Evolutionary conservation across 2,113 vertebrate species (phyloP).

Genomic region (Cynopterus brachyotis): DNA sequence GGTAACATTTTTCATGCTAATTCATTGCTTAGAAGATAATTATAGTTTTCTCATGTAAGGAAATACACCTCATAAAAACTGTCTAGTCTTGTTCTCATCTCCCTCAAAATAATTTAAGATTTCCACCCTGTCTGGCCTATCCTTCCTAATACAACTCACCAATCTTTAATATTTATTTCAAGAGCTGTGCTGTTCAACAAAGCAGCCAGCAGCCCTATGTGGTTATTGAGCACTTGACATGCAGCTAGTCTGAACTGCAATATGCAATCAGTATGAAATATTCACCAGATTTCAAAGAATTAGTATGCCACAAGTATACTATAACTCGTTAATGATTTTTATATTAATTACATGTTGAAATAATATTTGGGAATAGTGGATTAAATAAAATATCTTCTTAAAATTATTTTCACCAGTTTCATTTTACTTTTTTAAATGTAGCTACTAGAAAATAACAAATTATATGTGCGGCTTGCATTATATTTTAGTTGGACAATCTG

Average conservation of each 20-base stretch:
- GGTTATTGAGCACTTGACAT: neutral
- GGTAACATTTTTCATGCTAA: slow-evolving; percentile 69
- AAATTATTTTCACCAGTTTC: neutral
- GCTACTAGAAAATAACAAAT: neutral
- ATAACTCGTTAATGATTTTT: neutral
- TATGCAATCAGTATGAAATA: neutral
- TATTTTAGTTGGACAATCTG: neutral
- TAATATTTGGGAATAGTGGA: neutral
- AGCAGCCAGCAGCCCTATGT: neutral
- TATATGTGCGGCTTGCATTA: neutral
- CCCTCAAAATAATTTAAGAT: slow-evolving; percentile 71
- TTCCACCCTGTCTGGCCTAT: slow-evolving; percentile 78
- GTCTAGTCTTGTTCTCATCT: slow-evolving; percentile 76
- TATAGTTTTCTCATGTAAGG: slow-evolving; percentile 76
- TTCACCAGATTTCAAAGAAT: neutral
- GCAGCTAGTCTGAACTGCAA: accelerated
- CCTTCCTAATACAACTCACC: slow-evolving; percentile 67
- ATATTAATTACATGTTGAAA: neutral
- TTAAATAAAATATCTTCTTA: neutral
- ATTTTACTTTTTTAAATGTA: neutral
- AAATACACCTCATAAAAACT: slow-evolving; percentile 76
- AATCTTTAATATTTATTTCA: neutral
- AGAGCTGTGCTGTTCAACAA: neutral
- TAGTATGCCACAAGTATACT: neutral
- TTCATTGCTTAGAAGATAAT: slow-evolving; percentile 81